Evolutionary conservation across 2,113 vertebrate genomes (phyloP).

Genomic region (Hiodon tergisus): DNA sequence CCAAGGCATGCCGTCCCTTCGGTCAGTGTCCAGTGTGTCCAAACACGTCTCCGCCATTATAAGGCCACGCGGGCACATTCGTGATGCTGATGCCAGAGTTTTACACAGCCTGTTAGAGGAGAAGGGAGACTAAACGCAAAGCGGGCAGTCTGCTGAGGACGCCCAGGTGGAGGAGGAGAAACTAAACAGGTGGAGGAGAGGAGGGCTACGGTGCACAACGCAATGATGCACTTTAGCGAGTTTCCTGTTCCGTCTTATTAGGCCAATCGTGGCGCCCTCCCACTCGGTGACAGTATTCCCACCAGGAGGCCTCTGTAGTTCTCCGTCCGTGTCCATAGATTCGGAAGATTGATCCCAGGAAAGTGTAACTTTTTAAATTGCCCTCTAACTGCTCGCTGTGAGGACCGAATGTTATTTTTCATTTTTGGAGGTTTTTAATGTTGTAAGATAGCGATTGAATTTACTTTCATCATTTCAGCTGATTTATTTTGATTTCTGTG

Average conservation of each 20-base stretch:
- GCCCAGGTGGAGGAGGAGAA: neutral
- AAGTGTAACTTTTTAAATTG: no score
- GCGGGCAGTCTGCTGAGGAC: neutral
- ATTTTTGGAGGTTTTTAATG: neutral
- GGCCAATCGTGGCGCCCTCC: neutral
- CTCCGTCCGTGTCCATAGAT: conserved; percentile 33
- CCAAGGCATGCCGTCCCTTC: neutral
- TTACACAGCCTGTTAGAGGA: neutral
- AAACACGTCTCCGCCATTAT: neutral
- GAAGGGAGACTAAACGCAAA: no score
- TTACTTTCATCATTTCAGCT: conserved; percentile 14
- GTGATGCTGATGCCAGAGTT: no score
- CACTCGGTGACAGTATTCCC: neutral
- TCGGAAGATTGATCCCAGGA: no score
- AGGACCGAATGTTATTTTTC: conserved; percentile 6
- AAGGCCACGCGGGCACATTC: no score
- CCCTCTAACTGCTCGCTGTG: conserved; percentile 2
- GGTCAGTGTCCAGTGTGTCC: neutral
- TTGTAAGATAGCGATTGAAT: neutral
- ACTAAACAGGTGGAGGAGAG: neutral
- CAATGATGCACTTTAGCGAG: conserved; percentile 9
- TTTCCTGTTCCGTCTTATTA: conserved; percentile 2
- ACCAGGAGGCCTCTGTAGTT: conserved; percentile 17
- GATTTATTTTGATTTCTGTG: neutral
- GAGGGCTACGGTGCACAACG: neutral